phyloP scores from a whole-genome alignment of 2,113 vertebrate species.

The Labrus mixtus region DNA sequence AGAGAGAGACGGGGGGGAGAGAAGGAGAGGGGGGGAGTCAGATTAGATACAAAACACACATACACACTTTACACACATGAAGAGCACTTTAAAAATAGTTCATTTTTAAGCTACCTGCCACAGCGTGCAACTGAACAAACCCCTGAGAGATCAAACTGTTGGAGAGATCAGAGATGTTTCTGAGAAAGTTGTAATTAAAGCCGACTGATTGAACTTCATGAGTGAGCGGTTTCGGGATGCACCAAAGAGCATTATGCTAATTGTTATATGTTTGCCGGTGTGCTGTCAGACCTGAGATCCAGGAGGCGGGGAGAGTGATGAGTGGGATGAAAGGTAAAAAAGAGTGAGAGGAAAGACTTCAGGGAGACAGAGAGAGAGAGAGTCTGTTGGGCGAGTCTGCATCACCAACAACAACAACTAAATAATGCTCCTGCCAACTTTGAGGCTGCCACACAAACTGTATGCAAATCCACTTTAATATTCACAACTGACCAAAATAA shows the following conservation, averaged over 20 bases:
- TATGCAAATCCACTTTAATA: no score
- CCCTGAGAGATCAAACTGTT: constrained; percentile 61
- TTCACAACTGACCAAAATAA: no score
- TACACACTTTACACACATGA: not conserved
- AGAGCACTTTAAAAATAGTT: constrained; percentile 7
- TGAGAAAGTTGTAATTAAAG: constrained; percentile 75
- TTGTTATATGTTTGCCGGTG: constrained; percentile 60
- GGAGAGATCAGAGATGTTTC: constrained; percentile 64
- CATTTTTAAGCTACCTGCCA: constrained; percentile 43
- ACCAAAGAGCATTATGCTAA: constrained; percentile 65
- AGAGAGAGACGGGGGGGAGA: constrained; percentile 11
- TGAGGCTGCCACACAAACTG: no score
- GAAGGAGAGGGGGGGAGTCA: constrained; percentile 5
- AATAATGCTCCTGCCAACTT: no score
- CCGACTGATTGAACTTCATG: constrained; percentile 76
- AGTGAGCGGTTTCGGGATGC: constrained; percentile 56
- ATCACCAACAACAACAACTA: not conserved
- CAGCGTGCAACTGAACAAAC: constrained; percentile 42
- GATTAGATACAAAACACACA: constrained; percentile 18
- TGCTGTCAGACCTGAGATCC: constrained; percentile 44
- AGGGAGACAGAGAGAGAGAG: constrained; percentile 3
- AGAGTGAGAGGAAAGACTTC: not conserved
- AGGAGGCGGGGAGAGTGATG: not conserved
- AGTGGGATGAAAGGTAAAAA: not conserved
- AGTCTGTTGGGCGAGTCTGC: no score